Conservation (phyloP, 2,888 invertebrate species). For the Leucoma salicis region DNA sequence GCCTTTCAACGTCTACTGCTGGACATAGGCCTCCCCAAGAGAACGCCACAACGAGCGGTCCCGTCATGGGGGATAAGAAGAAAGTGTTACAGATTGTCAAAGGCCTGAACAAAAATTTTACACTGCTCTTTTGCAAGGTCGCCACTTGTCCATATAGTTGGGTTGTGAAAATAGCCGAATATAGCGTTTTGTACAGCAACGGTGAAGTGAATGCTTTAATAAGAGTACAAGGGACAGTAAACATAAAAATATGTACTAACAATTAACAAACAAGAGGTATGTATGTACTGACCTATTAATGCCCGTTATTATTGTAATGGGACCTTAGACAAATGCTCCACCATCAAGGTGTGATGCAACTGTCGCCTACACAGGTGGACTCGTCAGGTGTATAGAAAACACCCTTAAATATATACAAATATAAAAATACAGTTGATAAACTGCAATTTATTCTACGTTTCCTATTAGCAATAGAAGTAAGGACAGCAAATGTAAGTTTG, state of each 20-base stretch:
- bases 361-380: slow-evolving; percentile 61
- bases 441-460: not conserved
- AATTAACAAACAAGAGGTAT: not conserved
- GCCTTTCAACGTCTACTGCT: no score
- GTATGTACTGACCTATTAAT: slow-evolving; percentile 38
- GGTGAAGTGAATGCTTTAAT: no score
- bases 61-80: no score
- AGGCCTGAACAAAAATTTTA: no score
- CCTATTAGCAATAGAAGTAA: not conserved
- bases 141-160: no score
- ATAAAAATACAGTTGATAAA: slow-evolving; percentile 11
- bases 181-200: no score
- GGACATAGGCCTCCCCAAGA: no score
- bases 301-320: slow-evolving; percentile 53
- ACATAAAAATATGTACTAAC: not conserved
- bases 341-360: slow-evolving; percentile 66
- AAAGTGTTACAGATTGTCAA: no score
- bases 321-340: slow-evolving; percentile 37
- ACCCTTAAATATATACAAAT: slow-evolving; percentile 47
- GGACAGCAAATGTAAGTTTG: slow-evolving; percentile 23
- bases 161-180: no score
- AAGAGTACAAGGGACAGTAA: no score
- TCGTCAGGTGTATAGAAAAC: slow-evolving; percentile 53
- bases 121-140: no score
- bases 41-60: no score